phyloP scores from a whole-genome alignment of 1,140 invertebrate genomes.

The Drosophila azteca region DNA sequence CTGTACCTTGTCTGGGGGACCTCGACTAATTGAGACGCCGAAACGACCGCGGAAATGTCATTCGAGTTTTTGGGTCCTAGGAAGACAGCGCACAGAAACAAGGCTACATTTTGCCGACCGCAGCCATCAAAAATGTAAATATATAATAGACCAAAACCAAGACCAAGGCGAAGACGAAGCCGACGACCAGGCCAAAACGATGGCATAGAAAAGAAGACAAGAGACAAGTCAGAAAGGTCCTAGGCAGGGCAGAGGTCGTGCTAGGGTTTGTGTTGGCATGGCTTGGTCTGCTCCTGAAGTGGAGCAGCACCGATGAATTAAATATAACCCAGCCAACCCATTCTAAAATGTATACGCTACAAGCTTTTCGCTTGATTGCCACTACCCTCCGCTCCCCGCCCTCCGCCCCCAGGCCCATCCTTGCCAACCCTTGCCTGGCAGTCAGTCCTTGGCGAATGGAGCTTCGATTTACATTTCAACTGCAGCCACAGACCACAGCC shows the following conservation, averaged over 20 bases:
- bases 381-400: constrained; percentile 19
- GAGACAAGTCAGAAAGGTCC: constrained; percentile 13
- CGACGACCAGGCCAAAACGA: constrained; percentile 27
- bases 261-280: background rate
- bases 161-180: constrained; percentile 34
- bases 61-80: constrained; percentile 12
- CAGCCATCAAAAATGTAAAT: constrained; percentile 77
- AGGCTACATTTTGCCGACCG: constrained; percentile 45
- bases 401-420: constrained; percentile 22
- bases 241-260: background rate
- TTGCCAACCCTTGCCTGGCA: background rate
- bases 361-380: constrained; percentile 77
- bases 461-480: constrained; percentile 79
- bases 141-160: constrained; percentile 56
- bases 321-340: constrained; percentile 70
- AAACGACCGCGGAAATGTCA: constrained; percentile 58
- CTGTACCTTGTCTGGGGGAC: constrained; percentile 60
- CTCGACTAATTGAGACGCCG: constrained; percentile 67
- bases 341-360: constrained; percentile 76
- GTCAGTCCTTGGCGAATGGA: constrained; percentile 63
- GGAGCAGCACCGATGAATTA: constrained; percentile 77
- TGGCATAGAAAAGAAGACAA: constrained; percentile 51
- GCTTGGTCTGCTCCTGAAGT: constrained; percentile 48
- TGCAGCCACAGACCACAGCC: constrained; percentile 50
- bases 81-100: constrained; percentile 15